Conservation (phyloP, 2,888 invertebrate genomes). For the Agapostemon virescens region DNA sequence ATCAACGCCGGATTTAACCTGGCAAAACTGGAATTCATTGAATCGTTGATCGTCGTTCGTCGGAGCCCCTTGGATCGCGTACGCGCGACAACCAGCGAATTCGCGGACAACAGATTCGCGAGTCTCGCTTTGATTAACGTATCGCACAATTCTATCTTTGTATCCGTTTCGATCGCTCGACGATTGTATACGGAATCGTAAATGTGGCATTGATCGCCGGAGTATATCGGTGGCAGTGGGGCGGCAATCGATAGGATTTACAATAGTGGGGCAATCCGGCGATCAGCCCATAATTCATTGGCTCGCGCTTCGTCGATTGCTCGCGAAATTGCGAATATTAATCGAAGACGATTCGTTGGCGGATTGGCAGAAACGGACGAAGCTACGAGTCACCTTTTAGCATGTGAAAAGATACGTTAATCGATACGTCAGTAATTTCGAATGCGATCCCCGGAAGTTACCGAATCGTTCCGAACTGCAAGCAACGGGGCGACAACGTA, state of each 20-base stretch:
- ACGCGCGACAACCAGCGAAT: background rate
- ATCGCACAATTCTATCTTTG: constrained; percentile 65
- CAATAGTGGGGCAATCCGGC: constrained; percentile 29
- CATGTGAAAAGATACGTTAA: constrained; percentile 37
- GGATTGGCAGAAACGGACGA: background rate
- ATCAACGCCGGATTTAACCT: background rate
- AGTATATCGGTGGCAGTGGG: constrained; percentile 25
- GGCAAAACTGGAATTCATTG: background rate
- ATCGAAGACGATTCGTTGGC: constrained; percentile 5
- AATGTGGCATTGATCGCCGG: constrained; percentile 9
- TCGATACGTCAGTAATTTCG: background rate
- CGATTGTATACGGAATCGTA: constrained; percentile 4
- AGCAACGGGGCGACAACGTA: background rate
- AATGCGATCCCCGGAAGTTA: background rate
- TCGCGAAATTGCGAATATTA: constrained; percentile 41
- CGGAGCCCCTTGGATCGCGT: background rate
- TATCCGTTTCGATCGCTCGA: constrained; percentile 30
- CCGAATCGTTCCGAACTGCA: background rate
- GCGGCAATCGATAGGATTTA: constrained; percentile 43
- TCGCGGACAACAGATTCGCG: constrained; percentile 23
- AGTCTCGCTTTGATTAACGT: constrained; percentile 62
- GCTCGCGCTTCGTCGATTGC: constrained; percentile 24
- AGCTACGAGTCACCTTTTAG: constrained; percentile 17
- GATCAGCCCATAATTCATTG: constrained; percentile 45
- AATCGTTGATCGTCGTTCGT: background rate